phyloP scores from a whole-genome alignment of 1,140 invertebrate genomes.

The Antheraea pernyi region DNA sequence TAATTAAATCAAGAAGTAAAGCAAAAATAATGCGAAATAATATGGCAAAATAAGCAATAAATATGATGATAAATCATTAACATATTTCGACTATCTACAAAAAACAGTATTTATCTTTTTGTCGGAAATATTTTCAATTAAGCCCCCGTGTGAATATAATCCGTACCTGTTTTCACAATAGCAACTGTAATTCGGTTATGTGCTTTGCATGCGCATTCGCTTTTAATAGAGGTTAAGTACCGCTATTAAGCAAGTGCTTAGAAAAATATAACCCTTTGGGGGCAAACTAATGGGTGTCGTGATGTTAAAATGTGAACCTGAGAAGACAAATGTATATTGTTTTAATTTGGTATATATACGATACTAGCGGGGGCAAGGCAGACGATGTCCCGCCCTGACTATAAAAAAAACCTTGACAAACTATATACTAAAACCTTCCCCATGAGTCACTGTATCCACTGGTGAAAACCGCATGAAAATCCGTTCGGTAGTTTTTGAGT shows the following conservation, averaged over 20 bases:
- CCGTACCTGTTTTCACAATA: neutral
- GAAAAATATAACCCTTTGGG: neutral
- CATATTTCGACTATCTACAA: neutral
- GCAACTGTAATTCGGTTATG: constrained; percentile 27
- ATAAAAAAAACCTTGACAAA: too few species aligned
- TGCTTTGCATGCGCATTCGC: constrained; percentile 22
- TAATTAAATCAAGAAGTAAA: too few species aligned
- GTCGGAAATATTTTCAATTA: neutral
- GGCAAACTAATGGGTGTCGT: neutral
- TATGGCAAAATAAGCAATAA: too few species aligned
- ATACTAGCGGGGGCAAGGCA: too few species aligned
- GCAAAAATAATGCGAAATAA: too few species aligned
- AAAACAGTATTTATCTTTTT: neutral
- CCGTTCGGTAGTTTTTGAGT: too few species aligned
- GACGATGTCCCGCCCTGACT: too few species aligned
- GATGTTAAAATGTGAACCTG: constrained; percentile 11
- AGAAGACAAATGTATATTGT: neutral
- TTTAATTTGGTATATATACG: neutral
- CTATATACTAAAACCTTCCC: too few species aligned
- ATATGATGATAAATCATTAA: neutral
- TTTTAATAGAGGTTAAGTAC: constrained; percentile 34
- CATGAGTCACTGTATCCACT: too few species aligned
- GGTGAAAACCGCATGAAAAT: too few species aligned
- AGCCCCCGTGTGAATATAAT: neutral
- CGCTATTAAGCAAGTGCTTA: constrained; percentile 13